Base-by-base conservation (phyloP, 2,797 vertebrate genomes). In the Tapera naevia region DNA sequence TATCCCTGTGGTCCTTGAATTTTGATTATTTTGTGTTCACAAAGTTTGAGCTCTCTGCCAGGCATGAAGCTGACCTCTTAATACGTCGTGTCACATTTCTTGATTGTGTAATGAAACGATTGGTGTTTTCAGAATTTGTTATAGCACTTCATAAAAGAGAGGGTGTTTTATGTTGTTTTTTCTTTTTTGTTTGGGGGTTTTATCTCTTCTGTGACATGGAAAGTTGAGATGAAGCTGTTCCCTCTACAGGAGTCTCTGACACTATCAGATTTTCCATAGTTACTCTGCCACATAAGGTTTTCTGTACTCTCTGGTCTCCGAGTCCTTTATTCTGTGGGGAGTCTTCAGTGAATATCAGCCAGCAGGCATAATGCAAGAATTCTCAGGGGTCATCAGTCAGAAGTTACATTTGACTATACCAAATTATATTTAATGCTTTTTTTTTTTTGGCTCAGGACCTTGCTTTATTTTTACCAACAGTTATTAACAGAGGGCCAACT, bases 391-490 rank as follows among this genome's bases (percentile, higher is more conserved):
- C 73, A 64, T 85, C 50, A 50, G 53, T 37, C 87, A 86, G 64
- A 93, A 54, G 11, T 84, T 65, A 80, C 11, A 35, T 87, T 81
- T 87, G 50, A 74, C 35, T 48, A 57, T 24, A 14, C 48, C 33
- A 53, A 53, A 91, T 71, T 22, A 46, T 35, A 61, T 46, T 22
- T 84, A 69, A 82, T 32, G 18, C 9, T 62, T 28, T 92, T 41
- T 83, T 76, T 50, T 51, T 66, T 61, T 12, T 0, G 8, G 43
- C 37, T 58, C 9, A 5, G 37, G 73, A 67, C 64, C 37, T 94
- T 39, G 86, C n/a, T 58, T 89, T 92, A 37, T 91, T 96, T 79
- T 85, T 91, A 86, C 43, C 58, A 74, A 25, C 27, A 69, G 37
- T 73, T 81, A 53, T 70, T 80, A 95, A 11, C 53, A 43, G 84